Percentiles rank a stretch among this genome's conserved stretches.
These are phyloP conservation scores for Latrodectus hesperus DNA, from an alignment of 2,888 invertebrate species.

Conservation along the genomic window DNA sequence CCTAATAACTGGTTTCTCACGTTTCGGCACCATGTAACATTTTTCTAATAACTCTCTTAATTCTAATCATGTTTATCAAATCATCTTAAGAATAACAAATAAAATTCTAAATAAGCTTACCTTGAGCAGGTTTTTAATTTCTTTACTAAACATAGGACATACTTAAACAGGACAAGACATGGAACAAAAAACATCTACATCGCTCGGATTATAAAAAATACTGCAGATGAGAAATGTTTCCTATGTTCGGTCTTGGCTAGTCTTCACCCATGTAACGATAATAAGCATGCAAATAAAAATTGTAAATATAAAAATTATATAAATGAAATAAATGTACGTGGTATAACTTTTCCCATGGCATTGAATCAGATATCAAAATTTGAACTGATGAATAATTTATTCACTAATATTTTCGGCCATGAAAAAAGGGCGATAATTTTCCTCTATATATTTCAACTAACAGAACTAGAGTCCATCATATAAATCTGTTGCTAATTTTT, in stretches of 20 bases:
- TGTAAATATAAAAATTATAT: not conserved
- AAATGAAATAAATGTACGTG: not conserved
- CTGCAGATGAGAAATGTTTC: not conserved
- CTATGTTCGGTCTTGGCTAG: not conserved
- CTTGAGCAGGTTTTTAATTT: too few relatives aligned
- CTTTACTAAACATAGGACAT: too few relatives aligned
- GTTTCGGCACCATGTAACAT: too few relatives aligned
- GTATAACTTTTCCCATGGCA: not conserved
- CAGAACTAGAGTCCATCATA: not conserved
- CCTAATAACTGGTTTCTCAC: too few relatives aligned
- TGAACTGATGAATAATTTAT: not conserved
- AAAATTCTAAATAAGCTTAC: too few relatives aligned
- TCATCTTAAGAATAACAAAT: too few relatives aligned
- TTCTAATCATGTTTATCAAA: too few relatives aligned
- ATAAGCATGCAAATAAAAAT: not conserved
- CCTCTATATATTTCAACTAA: conserved; percentile 5
- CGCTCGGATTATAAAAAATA: too few relatives aligned
- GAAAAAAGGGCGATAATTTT: not conserved
- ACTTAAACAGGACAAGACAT: too few relatives aligned
- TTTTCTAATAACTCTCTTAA: too few relatives aligned
- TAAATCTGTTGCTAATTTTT: not conserved
- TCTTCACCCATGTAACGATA: not conserved
- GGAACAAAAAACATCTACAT: too few relatives aligned
- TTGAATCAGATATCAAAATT: not conserved
- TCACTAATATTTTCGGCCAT: not conserved